Conservation (phyloP, 2,797 vertebrate genomes). For the Sternotherus odoratus region DNA sequence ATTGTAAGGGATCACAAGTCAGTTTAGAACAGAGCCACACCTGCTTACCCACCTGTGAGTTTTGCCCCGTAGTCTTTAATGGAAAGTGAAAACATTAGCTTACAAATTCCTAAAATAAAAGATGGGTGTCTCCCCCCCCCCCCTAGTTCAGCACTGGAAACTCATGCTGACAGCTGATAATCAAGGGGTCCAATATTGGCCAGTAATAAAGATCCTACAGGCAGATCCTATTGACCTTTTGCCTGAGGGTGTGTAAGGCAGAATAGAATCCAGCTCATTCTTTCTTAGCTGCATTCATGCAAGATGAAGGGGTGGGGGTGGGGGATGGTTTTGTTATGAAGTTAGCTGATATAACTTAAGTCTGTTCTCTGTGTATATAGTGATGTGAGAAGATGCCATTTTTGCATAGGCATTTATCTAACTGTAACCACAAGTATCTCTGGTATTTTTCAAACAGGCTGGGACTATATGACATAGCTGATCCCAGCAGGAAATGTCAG, state of each 20-base stretch:
- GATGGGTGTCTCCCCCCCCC: not conserved
- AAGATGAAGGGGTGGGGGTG: not conserved
- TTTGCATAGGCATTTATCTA: not conserved
- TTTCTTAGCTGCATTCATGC: not conserved
- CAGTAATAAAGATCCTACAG: not conserved
- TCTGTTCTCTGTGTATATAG: not conserved
- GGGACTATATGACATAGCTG: not conserved
- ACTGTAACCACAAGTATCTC: not conserved
- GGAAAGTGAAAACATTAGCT: slow-evolving; percentile 45
- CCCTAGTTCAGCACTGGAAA: slow-evolving; percentile 40
- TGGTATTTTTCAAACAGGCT: not conserved
- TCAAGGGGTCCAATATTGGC: not conserved
- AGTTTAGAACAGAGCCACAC: not conserved
- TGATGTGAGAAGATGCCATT: not conserved
- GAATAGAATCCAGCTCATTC: not conserved
- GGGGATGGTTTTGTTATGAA: not conserved
- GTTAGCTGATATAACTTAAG: not conserved
- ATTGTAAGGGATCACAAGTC: not conserved
- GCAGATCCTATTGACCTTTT: not conserved
- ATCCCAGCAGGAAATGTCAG: not conserved
- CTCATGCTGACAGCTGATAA: slow-evolving; percentile 27
- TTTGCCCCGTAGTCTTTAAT: not conserved
- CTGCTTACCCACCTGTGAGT: slow-evolving; percentile 38
- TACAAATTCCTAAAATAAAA: not conserved
- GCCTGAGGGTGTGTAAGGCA: rapidly evolving